Base-by-base conservation (phyloP, 2,113 vertebrate species). In the Alethe diademata region DNA sequence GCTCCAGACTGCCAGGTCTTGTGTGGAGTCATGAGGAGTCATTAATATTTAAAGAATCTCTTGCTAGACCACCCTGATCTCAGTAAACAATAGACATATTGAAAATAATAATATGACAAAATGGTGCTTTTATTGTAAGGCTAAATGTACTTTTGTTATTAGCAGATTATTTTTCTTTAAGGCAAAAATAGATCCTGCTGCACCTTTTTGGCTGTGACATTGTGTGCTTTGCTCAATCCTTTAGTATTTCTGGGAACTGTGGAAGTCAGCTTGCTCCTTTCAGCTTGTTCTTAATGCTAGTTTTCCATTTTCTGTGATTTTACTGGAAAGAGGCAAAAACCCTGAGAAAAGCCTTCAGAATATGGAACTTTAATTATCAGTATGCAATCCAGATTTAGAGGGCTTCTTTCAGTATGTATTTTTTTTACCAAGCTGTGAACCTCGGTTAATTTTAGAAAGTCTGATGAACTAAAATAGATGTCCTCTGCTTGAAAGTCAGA, bases 391-490 rank as follows among this genome's bases (percentile, higher is more conserved):
- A 78, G 83, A 89, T 84, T 81, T 74, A 78, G 89, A 91, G 65
- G 57, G 20, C 48, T 88, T 56, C 43, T 80, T 86, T 84, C 51
- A 67, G 43, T 29, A 51, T 16, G 43, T 42, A n/a, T 69, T 86
- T 91, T 94, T 92, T 66, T 92, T 47, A 64, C 57, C 50, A 78
- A 88, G 61, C 91, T 78, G 31, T 43, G 76, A 92, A 90, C 73
- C 61, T 61, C 33, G 3, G 76, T 84, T 97, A 92, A 92, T 92
- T 88, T 95, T 94, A 92, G 91, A 76, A 93, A 86, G 67, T 71
- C 75, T 83, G 86, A 57, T 86, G 91, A 83, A 51, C 91, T 90
- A 69, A 93, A 96, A 95, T 92, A 94, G 90, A 84, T 95, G 96
- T 93, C 79, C 86, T 88, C 70, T 96, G 79, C 80, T 86, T 70